Conservation (phyloP, 64 coral and sea anemone species). For the Platygyra sinensis region DNA sequence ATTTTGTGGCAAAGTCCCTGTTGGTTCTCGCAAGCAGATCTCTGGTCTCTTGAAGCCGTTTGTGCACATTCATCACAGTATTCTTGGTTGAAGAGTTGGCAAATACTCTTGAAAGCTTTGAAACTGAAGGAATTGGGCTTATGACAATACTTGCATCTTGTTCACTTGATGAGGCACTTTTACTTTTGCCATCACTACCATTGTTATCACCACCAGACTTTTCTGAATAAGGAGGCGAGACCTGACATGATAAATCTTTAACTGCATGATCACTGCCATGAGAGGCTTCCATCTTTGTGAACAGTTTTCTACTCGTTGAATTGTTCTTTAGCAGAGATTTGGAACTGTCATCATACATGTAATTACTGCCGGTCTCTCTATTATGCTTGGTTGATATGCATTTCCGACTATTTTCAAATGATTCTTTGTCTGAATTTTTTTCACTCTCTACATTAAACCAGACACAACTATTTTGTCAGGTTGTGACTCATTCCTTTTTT, state of each 20-base stretch:
- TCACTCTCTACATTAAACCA: slow-evolving; percentile 9
- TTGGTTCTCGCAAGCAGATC: slow-evolving; percentile 73
- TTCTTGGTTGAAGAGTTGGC: slow-evolving; percentile 70
- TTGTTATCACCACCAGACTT: slow-evolving; percentile 48
- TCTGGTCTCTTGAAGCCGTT: slow-evolving; percentile 77
- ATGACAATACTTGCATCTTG: slow-evolving; percentile 17
- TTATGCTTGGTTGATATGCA: background rate
- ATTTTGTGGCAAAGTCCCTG: slow-evolving; percentile 65
- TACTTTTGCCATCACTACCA: background rate
- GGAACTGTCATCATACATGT: background rate
- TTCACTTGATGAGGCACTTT: background rate
- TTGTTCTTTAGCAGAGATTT: background rate
- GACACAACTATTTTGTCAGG: background rate
- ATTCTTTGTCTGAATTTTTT: background rate
- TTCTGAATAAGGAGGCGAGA: background rate
- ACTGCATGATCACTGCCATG: background rate
- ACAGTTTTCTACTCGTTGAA: slow-evolving; percentile 8
- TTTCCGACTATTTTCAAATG: background rate
- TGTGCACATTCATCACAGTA: slow-evolving; percentile 84
- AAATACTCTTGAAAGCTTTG: slow-evolving; percentile 59
- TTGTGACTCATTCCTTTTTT: background rate
- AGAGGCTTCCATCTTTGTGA: background rate
- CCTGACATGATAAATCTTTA: background rate
- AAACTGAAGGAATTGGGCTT: slow-evolving; percentile 44
- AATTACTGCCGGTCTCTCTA: background rate